A percentile compares a stretch with the other conserved stretches of the same genome.
phyloP scores from a whole-genome alignment of 2,888 invertebrate species.

The Artemia sinica region DNA sequence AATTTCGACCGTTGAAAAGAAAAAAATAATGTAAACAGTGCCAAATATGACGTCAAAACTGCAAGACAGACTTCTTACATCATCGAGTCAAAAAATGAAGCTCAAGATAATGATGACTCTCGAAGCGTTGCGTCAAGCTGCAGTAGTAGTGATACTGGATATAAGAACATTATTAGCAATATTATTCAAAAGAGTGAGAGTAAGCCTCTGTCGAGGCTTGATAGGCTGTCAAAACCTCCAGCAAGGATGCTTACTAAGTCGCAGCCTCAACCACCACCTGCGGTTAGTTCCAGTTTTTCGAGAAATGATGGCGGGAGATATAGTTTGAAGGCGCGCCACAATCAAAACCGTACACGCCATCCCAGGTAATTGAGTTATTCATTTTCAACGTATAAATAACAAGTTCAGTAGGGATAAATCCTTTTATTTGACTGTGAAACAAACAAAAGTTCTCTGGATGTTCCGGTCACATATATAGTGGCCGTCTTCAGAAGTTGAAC shows the following conservation, averaged over 20 bases:
- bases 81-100: conserved; percentile 5
- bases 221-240: conserved; percentile 19
- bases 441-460: too few species aligned
- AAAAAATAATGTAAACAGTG: not conserved
- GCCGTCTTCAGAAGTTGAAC: too few species aligned
- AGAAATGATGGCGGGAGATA: conserved; percentile 45
- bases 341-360: not conserved
- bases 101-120: not conserved
- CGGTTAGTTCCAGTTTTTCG: conserved; percentile 32
- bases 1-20: not conserved
- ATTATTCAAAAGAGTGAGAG: conserved; percentile 6
- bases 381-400: too few species aligned
- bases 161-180: conserved; percentile 16
- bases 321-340: conserved; percentile 34
- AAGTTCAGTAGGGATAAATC: too few species aligned
- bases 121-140: conserved; percentile 12
- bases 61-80: conserved; percentile 20
- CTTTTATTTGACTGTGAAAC: too few species aligned
- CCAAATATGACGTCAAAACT: conserved; percentile 7
- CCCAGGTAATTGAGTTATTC: not conserved
- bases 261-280: conserved; percentile 19
- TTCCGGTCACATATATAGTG: too few species aligned
- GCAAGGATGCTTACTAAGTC: conserved; percentile 17
- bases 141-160: conserved; percentile 23
- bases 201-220: conserved; percentile 12